Percentiles rank a stretch among this genome's conserved stretches.
Evolutionary conservation across 64 coral and sea anemone genomes (phyloP).

Genomic region (Platygyra sinensis): DNA sequence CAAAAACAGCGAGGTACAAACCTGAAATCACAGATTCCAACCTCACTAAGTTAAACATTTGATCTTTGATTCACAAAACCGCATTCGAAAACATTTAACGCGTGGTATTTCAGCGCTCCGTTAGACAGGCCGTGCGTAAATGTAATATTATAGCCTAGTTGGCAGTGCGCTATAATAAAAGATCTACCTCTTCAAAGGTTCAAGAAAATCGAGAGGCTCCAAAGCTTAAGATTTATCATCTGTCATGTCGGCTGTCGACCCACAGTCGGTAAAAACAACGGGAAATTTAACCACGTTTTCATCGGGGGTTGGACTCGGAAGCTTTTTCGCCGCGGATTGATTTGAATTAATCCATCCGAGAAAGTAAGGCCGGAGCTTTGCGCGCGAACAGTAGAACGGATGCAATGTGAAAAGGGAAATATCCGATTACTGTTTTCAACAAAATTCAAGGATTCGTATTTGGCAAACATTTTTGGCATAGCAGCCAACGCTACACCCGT

Average conservation of each 20-base stretch:
- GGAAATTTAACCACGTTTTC: constrained; percentile 26
- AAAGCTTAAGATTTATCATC: not conserved
- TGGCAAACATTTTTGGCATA: not conserved
- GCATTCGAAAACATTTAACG: constrained; percentile 8
- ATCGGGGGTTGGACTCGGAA: constrained; percentile 1
- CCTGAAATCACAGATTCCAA: constrained; percentile 14
- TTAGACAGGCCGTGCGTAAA: not conserved
- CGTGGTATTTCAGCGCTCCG: not conserved
- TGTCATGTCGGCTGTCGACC: not conserved
- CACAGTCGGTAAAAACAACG: not conserved
- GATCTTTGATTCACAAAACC: not conserved
- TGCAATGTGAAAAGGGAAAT: not conserved
- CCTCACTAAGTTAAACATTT: constrained; percentile 35
- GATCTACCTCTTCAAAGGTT: not conserved
- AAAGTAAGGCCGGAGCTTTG: not conserved
- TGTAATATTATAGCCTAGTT: not conserved
- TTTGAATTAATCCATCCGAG: constrained; percentile 3
- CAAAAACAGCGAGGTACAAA: constrained; percentile 7
- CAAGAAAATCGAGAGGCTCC: not conserved
- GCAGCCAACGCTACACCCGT: not conserved
- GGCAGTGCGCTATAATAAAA: not conserved
- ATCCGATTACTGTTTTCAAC: not conserved
- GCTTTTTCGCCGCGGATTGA: not conserved
- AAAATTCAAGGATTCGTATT: not conserved
- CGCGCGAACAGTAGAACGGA: not conserved